Conservation (phyloP, 2,113 vertebrate genomes). For the Cavia aperea region DNA sequence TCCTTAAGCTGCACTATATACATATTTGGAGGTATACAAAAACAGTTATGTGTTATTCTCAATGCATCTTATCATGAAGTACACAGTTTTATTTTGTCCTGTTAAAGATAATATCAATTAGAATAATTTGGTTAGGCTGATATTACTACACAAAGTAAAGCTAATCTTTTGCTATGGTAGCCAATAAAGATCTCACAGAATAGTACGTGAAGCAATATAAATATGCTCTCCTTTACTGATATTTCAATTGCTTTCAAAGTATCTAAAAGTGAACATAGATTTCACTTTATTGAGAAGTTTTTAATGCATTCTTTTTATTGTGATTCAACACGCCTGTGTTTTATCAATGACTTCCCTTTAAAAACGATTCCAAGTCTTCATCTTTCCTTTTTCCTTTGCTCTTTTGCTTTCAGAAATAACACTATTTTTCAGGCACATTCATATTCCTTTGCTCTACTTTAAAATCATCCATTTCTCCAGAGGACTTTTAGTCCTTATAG, state of each 20-base stretch:
- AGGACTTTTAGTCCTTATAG: background rate
- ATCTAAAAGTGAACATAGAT: background rate
- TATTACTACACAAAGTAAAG: background rate
- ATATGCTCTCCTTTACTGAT: background rate
- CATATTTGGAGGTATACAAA: background rate
- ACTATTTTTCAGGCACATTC: background rate
- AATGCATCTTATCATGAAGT: background rate
- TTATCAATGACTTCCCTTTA: background rate
- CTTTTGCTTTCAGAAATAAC: background rate
- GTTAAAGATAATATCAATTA: background rate
- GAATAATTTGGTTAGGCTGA: background rate
- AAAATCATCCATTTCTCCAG: background rate
- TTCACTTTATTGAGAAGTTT: background rate
- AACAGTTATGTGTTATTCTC: background rate
- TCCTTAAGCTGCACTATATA: background rate
- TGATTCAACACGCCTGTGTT: background rate
- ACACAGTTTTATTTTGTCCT: background rate
- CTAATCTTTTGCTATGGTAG: background rate
- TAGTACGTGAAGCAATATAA: background rate
- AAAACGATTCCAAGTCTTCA: background rate
- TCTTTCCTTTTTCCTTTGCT: background rate
- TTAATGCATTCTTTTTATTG: background rate
- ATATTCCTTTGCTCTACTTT: background rate
- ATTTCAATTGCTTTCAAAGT: background rate
- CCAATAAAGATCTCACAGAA: background rate